Conservation (phyloP, 1,140 invertebrate genomes). For the Oppia nitens region DNA sequence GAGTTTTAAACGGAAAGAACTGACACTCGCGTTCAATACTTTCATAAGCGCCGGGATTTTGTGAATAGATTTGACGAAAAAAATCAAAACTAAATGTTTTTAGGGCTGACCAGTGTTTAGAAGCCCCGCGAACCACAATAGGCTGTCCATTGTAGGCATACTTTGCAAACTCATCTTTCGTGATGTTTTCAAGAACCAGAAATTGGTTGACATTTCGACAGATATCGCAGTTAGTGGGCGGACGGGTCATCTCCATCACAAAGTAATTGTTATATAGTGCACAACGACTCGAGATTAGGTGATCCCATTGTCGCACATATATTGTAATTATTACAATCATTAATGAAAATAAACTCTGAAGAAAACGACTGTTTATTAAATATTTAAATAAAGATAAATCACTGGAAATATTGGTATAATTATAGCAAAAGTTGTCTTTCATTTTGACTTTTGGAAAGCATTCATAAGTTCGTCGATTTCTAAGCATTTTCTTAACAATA, state of each 20-base stretch:
- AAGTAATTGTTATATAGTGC: constrained; percentile 50
- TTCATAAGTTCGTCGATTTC: background rate
- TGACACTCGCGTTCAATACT: constrained; percentile 42
- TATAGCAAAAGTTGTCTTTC: background rate
- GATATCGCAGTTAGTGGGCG: constrained; percentile 58
- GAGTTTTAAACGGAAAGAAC: constrained; percentile 79
- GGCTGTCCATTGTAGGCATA: constrained; percentile 55
- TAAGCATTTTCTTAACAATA: background rate
- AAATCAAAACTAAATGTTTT: constrained; percentile 54
- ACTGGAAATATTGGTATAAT: too few relatives aligned
- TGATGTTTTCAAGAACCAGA: constrained; percentile 41
- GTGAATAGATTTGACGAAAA: constrained; percentile 55
- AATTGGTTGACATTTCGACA: constrained; percentile 42
- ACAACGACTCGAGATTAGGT: constrained; percentile 6
- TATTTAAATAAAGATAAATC: background rate
- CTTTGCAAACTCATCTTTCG: constrained; percentile 42
- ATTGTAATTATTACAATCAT: background rate
- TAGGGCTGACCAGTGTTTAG: constrained; percentile 53
- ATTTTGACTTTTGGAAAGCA: background rate
- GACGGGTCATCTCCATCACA: constrained; percentile 63
- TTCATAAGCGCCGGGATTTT: constrained; percentile 25
- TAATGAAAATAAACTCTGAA: background rate
- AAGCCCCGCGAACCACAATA: constrained; percentile 62
- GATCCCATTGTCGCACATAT: background rate
- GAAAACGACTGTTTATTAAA: background rate